Evolutionary conservation across 2,888 invertebrate species (phyloP), one percentile per base, ranked within the genome.

Genomic region (Trichacis sp.): DNA sequence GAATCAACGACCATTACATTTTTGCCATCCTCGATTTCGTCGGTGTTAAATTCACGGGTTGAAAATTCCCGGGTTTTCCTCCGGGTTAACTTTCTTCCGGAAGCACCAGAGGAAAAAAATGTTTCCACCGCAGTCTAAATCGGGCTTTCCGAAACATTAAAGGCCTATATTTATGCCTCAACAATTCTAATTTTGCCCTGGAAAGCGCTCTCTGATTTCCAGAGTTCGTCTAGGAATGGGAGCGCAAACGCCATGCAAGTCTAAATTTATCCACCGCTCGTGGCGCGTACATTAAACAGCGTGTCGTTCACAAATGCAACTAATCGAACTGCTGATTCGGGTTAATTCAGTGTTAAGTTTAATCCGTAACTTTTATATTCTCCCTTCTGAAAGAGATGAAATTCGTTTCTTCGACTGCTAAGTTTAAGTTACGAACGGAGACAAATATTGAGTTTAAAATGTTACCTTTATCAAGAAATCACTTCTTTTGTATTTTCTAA

Each of bases 241-340:
- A 73, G 59, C 69, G 69, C 68, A 70, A 75, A 74, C 71, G 71
- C 65, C 64, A 68, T 67, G 64, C 68, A 63, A 49, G 59, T 60
- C 76, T 77, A 77, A 77, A 77, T 77, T 76, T 77, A 77, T 69
- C 72, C 57, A 38, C 4, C 60, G 49, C 62, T 52, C 60, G 55
- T 40, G 62, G 60, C 60, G 59, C 53, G 64, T 48, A 61, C 63
- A 58, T 58, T 58, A 55, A 64, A 64, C 58, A 18, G 64, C 54
- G 48, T 64, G 67, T 70, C 68, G 64, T 60, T 59, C 60, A 59
- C 56, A 61, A 68, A 64, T 55, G 50, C 65, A 38, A 40, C 65
- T 69, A 65, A 63, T 65, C 63, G 51, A 54, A 57, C 53, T 60
- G 63, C 60, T 58, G 52, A 65, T 58, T 58, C 53, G 57, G 58